Evolutionary conservation across 2,888 invertebrate species (phyloP).

Genomic region (Diogma glabrata): DNA sequence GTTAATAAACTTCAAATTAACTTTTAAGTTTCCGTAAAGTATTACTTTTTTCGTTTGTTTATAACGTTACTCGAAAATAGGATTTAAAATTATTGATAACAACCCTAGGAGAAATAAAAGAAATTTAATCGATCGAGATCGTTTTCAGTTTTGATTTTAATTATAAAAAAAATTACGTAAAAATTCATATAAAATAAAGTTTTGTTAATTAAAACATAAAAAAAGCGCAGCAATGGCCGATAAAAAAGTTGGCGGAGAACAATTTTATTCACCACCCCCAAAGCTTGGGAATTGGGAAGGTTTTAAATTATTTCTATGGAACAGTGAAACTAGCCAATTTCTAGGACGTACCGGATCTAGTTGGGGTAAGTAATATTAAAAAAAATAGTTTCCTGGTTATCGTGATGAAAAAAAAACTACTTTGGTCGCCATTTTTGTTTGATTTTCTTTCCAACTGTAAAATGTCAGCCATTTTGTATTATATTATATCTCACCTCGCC

Average conservation of each 20-base stretch:
- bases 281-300: conserved; percentile 77
- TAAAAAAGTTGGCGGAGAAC: conserved; percentile 58
- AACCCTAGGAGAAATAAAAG: no score
- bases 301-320: conserved; percentile 77
- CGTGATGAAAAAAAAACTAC: neutral
- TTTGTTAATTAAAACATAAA: conserved; percentile 16
- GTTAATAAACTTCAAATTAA: no score
- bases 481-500: conserved; percentile 8
- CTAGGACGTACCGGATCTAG: conserved; percentile 83
- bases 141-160: no score
- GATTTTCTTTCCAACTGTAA: neutral
- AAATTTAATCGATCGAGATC: no score
- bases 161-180: no score
- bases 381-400: neutral
- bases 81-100: no score
- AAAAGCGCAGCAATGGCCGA: conserved; percentile 49
- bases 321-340: conserved; percentile 84
- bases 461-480: conserved; percentile 7
- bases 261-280: conserved; percentile 69
- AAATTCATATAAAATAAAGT: conserved; percentile 16
- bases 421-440: conserved; percentile 5
- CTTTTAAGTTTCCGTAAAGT: no score
- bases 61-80: no score
- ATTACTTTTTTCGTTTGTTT: no score
- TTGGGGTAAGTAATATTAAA: conserved; percentile 72